Evolutionary conservation across 2,113 vertebrate genomes (phyloP).

Genomic region (Gnathonemus echidnorhynchus): DNA sequence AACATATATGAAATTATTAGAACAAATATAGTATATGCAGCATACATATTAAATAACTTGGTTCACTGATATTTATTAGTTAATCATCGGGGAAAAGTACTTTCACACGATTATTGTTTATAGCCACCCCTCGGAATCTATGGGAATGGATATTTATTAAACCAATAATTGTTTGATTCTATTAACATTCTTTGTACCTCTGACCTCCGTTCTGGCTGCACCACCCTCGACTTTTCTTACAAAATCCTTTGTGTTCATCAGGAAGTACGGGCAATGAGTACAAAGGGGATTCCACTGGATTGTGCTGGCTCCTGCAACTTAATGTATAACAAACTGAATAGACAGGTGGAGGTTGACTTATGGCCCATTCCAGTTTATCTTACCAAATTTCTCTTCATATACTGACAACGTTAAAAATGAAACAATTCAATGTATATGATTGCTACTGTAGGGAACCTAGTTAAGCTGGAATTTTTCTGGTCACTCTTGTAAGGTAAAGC

Average conservation of each 20-base stretch:
- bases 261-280: not conserved
- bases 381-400: not conserved
- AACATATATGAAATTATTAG: not conserved
- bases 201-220: not conserved
- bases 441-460: not conserved
- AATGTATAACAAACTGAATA: not conserved
- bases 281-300: not conserved
- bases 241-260: not conserved
- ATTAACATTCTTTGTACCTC: not conserved
- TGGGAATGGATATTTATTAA: not conserved
- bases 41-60: not conserved
- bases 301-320: not conserved
- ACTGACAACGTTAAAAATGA: not conserved
- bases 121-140: not conserved
- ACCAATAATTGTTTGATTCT: not conserved
- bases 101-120: not conserved
- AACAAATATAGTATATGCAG: not conserved
- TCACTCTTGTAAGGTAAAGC: not conserved
- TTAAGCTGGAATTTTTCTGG: not conserved
- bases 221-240: not conserved
- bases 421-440: not conserved
- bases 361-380: not conserved
- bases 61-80: not conserved
- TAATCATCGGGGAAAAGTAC: not conserved
- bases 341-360: not conserved